Evolutionary conservation across 1,140 invertebrate genomes (phyloP).

Genomic region (Frieseomelitta varia): DNA sequence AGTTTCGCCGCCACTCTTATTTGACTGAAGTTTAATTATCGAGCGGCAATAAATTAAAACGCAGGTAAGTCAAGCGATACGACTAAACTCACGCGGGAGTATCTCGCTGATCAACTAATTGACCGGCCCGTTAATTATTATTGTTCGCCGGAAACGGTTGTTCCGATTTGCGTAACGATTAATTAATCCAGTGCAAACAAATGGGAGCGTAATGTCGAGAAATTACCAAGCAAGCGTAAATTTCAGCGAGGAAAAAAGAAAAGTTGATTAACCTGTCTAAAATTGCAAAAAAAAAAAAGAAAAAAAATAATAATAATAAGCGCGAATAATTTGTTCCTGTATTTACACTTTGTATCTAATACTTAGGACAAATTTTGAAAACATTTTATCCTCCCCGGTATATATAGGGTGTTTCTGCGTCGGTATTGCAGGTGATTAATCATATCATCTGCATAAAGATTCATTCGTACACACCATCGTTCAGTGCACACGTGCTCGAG

Average conservation of each 20-base stretch:
- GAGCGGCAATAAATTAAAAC: background rate
- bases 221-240: no score
- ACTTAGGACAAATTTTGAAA: background rate
- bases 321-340: no score
- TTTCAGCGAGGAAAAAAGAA: no score
- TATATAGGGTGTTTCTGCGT: no score
- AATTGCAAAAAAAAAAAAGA: no score
- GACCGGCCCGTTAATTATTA: background rate
- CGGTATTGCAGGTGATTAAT: no score
- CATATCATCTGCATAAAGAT: no score
- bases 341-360: no score
- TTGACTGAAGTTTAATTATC: slow-evolving; percentile 4
- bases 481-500: no score
- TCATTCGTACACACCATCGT: no score
- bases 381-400: background rate
- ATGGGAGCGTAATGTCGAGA: background rate
- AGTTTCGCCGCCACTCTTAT: background rate
- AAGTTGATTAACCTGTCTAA: no score
- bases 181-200: background rate
- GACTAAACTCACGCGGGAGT: background rate
- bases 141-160: background rate
- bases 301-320: no score
- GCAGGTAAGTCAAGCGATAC: background rate
- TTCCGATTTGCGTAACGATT: background rate
- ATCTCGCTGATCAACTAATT: background rate